Evolutionary conservation across 92 coral and sea anemone genomes (phyloP).

Genomic region (Siderastrea radians): DNA sequence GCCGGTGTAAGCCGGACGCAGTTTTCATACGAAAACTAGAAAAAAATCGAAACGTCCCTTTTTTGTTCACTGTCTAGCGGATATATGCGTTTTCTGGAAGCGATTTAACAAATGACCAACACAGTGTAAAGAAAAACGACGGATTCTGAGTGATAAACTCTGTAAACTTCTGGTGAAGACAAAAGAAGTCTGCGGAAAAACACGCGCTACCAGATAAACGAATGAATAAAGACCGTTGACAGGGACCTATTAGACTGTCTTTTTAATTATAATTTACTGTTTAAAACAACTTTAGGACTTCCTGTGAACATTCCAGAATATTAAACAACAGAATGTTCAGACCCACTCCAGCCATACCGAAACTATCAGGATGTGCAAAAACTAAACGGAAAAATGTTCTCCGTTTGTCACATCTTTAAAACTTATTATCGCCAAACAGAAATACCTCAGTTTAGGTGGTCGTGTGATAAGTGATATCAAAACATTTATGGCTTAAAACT

Average conservation of each 20-base stretch:
- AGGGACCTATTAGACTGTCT: neutral
- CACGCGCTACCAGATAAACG: slow-evolving; percentile 27
- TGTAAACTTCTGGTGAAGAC: neutral
- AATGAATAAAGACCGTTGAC: neutral
- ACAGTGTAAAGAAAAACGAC: neutral
- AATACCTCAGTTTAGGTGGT: slow-evolving; percentile 9
- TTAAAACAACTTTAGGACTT: neutral
- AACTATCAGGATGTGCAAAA: neutral
- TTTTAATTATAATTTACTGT: neutral
- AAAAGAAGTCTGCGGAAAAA: neutral
- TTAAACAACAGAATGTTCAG: neutral
- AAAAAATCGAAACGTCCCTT: too few species aligned
- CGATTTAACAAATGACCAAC: neutral
- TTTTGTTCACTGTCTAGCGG: too few species aligned
- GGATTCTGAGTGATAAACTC: neutral
- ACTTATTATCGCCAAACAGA: neutral
- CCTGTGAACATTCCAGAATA: slow-evolving; percentile 26
- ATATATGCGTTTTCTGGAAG: neutral
- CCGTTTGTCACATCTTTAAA: slow-evolving; percentile 8
- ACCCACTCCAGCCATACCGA: neutral
- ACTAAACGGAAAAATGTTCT: neutral
- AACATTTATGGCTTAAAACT: neutral
- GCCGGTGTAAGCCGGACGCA: too few species aligned
- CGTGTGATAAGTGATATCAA: slow-evolving; percentile 6
- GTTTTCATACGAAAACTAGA: neutral